phyloP scores from a whole-genome alignment of 2,113 vertebrate species.

The Crotalus viridis region DNA sequence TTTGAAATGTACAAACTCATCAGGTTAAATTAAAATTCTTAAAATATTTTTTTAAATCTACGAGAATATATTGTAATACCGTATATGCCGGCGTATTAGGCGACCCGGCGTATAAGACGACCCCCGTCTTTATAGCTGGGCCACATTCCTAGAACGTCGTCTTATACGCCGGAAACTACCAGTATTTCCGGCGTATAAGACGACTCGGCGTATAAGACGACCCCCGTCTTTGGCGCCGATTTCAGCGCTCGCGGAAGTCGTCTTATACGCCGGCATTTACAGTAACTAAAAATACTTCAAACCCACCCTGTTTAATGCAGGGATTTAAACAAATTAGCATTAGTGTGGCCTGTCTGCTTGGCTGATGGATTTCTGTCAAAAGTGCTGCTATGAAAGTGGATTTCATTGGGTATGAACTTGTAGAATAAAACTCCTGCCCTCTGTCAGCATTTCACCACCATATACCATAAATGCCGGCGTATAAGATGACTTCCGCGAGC shows the following conservation, averaged over 20 bases:
- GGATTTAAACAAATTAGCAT: neutral
- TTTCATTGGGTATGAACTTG: neutral
- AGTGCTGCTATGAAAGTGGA: neutral
- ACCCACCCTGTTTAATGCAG: constrained; percentile 10
- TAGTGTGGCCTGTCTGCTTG: neutral
- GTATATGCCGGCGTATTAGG: no score
- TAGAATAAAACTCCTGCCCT: neutral
- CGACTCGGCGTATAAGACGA: no score
- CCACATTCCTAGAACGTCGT: no score
- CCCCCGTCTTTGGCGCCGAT: no score
- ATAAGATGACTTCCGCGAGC: no score
- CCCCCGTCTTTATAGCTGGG: no score
- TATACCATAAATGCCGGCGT: no score
- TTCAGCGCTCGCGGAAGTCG: no score
- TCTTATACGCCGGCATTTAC: no score
- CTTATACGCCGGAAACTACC: no score
- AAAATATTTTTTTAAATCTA: constrained; percentile 1
- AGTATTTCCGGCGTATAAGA: no score
- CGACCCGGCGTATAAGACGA: no score
- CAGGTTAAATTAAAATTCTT: constrained; percentile 18
- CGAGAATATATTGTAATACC: constrained; percentile 25
- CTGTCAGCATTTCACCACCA: neutral
- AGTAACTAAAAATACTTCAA: constrained; percentile 23
- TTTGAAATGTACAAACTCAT: constrained; percentile 40
- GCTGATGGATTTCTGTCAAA: constrained; percentile 8